Percentiles rank a stretch among this genome's conserved stretches.
phyloP scores from a whole-genome alignment of 53 echinoderm and acorn worm genomes.

The Holothuria scabra region DNA sequence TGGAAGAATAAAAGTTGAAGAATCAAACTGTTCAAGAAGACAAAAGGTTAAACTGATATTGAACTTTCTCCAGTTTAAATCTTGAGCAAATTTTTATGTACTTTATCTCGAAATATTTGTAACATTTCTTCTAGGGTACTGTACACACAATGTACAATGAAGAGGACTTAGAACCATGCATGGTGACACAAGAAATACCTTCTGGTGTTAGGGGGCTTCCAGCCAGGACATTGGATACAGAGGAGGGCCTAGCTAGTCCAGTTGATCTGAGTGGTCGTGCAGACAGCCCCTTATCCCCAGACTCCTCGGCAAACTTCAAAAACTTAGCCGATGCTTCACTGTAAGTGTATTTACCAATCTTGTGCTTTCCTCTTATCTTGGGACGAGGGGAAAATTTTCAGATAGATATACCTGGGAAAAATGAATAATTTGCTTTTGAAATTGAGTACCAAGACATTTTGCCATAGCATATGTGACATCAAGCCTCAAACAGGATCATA shows the following conservation, averaged over 20 bases:
- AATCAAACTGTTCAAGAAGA: no score
- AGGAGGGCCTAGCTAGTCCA: constrained; percentile 71
- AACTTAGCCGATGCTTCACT: constrained; percentile 84
- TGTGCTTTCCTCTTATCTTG: no score
- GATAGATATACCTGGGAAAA: no score
- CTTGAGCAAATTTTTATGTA: no score
- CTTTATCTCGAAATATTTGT: not conserved
- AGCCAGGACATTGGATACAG: constrained; percentile 52
- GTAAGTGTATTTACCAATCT: constrained; percentile 68
- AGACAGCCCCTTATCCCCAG: constrained; percentile 59
- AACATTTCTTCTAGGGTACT: constrained; percentile 56
- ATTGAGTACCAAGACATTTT: no score
- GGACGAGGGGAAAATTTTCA: no score
- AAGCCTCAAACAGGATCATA: no score
- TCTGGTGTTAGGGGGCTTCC: constrained; percentile 3
- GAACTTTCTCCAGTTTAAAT: no score
- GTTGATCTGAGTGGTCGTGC: constrained; percentile 66
- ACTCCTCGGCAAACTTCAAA: constrained; percentile 58
- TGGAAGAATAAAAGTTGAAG: no score
- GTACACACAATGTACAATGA: constrained; percentile 72
- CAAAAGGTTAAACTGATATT: no score
- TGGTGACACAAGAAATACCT: constrained; percentile 81
- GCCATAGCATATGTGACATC: no score
- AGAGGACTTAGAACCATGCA: constrained; percentile 63
- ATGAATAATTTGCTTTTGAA: no score